A percentile compares a stretch with the other conserved stretches of the same genome.
These are phyloP conservation scores for Drosophila helvetica DNA, from an alignment of 2,888 invertebrate genomes.

Conservation along the genomic window DNA sequence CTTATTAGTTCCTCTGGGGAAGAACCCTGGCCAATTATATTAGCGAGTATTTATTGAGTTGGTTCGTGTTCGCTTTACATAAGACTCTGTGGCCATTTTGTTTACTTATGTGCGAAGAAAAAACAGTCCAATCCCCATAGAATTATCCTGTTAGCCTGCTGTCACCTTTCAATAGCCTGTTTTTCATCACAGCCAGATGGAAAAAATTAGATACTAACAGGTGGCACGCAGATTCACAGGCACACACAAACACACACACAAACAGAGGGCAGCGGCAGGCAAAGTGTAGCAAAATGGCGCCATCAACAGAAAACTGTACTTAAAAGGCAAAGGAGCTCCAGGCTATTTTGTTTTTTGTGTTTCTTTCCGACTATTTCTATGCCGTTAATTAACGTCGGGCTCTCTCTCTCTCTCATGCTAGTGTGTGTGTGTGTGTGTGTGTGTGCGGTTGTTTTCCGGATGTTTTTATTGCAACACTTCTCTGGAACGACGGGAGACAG, in stretches of 20 bases:
- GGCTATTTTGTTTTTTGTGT: constrained; percentile 16
- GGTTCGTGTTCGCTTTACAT: too few species aligned
- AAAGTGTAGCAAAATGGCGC: constrained; percentile 38
- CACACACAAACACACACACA: constrained; percentile 4
- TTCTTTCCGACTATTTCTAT: constrained; percentile 37
- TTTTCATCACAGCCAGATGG: too few species aligned
- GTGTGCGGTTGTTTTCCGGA: constrained; percentile 2
- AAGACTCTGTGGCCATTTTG: too few species aligned
- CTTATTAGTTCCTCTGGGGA: not conserved
- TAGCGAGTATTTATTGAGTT: too few species aligned
- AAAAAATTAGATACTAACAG: constrained; percentile 9
- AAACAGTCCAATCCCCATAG: too few species aligned
- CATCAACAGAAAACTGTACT: constrained; percentile 61
- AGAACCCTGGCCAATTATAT: too few species aligned
- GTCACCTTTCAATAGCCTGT: too few species aligned
- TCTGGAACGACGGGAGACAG: constrained; percentile 1
- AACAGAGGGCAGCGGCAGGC: not conserved
- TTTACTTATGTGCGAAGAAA: too few species aligned
- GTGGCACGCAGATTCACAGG: not conserved
- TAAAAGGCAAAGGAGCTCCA: constrained; percentile 50
- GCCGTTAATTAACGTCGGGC: constrained; percentile 63
- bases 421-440: constrained; percentile 8
- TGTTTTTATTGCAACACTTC: constrained; percentile 54
- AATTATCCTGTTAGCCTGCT: too few species aligned
- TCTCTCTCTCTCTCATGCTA: not conserved